phyloP scores from a whole-genome alignment of 1,140 invertebrate genomes.

The Drosophila pallidifrons region DNA sequence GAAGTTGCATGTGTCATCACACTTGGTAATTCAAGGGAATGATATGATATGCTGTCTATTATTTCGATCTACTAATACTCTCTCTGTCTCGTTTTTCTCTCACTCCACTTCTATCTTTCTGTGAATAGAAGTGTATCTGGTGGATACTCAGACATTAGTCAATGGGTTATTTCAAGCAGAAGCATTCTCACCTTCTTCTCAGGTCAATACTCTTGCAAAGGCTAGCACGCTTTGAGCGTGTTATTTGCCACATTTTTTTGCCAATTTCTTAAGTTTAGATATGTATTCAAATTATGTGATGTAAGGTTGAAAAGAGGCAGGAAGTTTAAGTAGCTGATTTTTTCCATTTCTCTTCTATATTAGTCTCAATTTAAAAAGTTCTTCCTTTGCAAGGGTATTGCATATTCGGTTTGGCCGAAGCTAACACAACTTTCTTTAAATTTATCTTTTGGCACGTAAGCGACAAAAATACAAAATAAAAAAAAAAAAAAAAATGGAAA shows the following conservation, averaged over 20 bases:
- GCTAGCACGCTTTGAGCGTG: not conserved
- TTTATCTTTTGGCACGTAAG: slow-evolving; percentile 37
- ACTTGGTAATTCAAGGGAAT: slow-evolving; percentile 9
- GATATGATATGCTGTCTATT: slow-evolving; percentile 6
- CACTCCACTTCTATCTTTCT: not conserved
- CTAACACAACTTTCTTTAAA: not conserved
- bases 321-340: not conserved
- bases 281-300: not conserved
- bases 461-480: slow-evolving; percentile 9
- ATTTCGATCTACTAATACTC: slow-evolving; percentile 1
- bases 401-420: not conserved
- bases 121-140: slow-evolving; percentile 9
- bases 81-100: not conserved
- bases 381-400: slow-evolving; percentile 2
- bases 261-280: not conserved
- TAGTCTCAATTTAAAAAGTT: not conserved
- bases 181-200: not conserved
- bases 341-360: not conserved
- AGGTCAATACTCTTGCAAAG: not conserved
- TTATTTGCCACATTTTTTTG: no score
- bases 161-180: slow-evolving; percentile 13
- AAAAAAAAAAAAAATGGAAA: slow-evolving; percentile 7
- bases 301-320: not conserved
- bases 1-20: slow-evolving; percentile 19
- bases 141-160: slow-evolving; percentile 7